Conservation (phyloP, 1,140 invertebrate species). For the Dendroctonus ponderosae region DNA sequence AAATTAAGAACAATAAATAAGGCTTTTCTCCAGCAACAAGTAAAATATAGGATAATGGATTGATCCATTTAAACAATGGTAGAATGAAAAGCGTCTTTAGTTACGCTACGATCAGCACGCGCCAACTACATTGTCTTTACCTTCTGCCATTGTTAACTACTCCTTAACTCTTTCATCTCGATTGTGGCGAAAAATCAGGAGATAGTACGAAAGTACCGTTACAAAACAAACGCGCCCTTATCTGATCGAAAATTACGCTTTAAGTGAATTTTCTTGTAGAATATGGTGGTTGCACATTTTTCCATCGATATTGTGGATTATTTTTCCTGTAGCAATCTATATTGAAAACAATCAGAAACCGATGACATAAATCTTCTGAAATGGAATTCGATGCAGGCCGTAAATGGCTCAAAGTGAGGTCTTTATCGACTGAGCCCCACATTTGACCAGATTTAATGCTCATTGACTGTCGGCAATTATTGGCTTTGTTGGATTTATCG, state of each 20-base stretch:
- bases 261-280: too few relatives aligned
- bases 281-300: too few relatives aligned
- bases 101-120: constrained; percentile 13
- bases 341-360: too few relatives aligned
- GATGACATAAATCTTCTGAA: constrained; percentile 12
- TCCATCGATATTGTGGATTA: too few relatives aligned
- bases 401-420: constrained; percentile 20
- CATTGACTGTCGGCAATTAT: constrained; percentile 12
- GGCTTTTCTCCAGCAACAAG: neutral
- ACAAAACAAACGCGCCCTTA: too few relatives aligned
- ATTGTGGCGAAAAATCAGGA: too few relatives aligned
- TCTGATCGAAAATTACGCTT: too few relatives aligned
- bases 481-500: constrained; percentile 12
- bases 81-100: constrained; percentile 13
- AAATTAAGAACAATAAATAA: neutral
- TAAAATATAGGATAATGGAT: constrained; percentile 5
- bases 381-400: constrained; percentile 3
- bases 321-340: too few relatives aligned
- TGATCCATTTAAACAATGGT: constrained; percentile 6
- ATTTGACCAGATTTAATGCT: constrained; percentile 18
- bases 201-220: too few relatives aligned
- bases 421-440: constrained; percentile 20
- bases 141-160: constrained; percentile 7
- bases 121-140: constrained; percentile 15
- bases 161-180: neutral